phyloP scores from a whole-genome alignment of 2,113 vertebrate species.

The Procavia capensis region DNA sequence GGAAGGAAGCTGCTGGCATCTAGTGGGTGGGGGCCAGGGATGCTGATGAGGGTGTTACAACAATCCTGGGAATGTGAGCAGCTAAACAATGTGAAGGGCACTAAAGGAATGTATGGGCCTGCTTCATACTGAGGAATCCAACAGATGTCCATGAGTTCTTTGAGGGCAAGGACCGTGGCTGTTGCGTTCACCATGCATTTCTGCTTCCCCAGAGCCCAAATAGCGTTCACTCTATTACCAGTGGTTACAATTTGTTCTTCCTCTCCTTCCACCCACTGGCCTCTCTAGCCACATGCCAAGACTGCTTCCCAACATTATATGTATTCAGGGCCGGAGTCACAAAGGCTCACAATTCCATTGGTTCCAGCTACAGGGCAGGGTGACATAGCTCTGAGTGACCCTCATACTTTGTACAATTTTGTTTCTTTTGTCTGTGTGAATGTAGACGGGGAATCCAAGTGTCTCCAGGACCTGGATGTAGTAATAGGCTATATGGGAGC shows the following conservation, averaged over 20 bases:
- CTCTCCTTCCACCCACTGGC: accelerated
- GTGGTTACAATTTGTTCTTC: background rate
- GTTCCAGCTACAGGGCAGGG: background rate
- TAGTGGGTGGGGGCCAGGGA: background rate
- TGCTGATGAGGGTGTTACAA: background rate
- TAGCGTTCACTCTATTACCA: background rate
- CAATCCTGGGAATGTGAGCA: background rate
- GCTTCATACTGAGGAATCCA: background rate
- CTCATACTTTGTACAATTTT: background rate
- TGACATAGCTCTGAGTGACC: too few relatives aligned
- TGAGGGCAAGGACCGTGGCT: accelerated
- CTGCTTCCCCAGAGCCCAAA: background rate
- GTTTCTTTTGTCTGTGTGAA: background rate
- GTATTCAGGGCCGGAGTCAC: background rate
- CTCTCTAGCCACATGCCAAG: too few relatives aligned
- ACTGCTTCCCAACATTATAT: accelerated
- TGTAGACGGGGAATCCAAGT: background rate
- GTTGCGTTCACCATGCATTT: background rate
- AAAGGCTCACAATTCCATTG: background rate
- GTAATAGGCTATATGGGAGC: background rate
- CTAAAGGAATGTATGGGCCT: accelerated
- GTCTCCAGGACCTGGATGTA: too few relatives aligned
- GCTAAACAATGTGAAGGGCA: background rate
- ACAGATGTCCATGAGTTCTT: too few relatives aligned
- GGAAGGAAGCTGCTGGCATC: background rate